Evolutionary conservation across 2,888 invertebrate species (phyloP).

Genomic region (Drosophila pseudotalamancana): DNA sequence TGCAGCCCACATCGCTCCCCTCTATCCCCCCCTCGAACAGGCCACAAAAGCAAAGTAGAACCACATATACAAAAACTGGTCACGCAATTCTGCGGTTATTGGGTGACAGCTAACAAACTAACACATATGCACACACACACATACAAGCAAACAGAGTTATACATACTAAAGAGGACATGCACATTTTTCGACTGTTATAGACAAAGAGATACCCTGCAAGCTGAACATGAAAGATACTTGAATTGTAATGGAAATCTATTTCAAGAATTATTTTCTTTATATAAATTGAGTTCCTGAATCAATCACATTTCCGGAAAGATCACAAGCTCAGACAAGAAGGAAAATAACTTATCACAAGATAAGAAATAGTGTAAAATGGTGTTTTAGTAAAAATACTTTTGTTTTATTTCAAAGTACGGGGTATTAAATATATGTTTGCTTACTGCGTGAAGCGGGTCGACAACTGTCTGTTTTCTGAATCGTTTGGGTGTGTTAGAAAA

Average conservation of each 20-base stretch:
- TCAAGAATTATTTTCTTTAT: no score
- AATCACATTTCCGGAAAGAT: no score
- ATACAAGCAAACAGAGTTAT: not conserved
- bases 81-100: conserved; percentile 68
- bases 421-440: conserved; percentile 61
- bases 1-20: not conserved
- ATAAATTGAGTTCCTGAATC: no score
- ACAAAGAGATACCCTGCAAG: conserved; percentile 11
- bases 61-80: conserved; percentile 56
- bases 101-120: conserved; percentile 44
- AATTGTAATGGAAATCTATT: no score
- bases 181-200: not conserved
- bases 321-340: no score
- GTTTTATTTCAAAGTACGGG: not conserved
- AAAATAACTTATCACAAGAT: no score
- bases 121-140: conserved; percentile 5
- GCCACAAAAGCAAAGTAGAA: conserved; percentile 29
- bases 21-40: conserved; percentile 1
- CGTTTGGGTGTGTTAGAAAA: conserved; percentile 38
- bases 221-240: no score
- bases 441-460: conserved; percentile 46
- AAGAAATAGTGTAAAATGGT: no score
- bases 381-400: not conserved
- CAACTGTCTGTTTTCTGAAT: conserved; percentile 27
- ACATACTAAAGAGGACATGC: not conserved